Evolutionary conservation across 2,797 vertebrate species (phyloP), one percentile per base, ranked within the genome.

Genomic region (Clarias pachynema): DNA sequence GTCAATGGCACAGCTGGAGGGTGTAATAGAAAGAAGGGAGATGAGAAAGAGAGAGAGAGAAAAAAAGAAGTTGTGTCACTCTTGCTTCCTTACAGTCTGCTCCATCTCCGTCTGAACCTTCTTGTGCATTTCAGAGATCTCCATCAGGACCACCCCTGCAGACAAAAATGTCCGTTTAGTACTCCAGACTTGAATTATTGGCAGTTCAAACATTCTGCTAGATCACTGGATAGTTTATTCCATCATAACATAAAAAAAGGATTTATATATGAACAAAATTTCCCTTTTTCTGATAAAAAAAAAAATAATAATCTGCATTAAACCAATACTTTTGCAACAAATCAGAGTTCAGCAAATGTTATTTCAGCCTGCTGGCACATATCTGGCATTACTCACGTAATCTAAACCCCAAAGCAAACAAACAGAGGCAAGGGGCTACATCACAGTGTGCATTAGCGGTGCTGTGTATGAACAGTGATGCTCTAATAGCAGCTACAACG

Each of bases 101-200:
- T 99, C 97, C 84, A 99, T 89, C 81, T 96, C 97, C 87, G 93
- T 93, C 26, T 97, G 96, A 81, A 99, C 94, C 90, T 96, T 97
- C 93, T 94, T 97, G 89, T 99, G 97, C 8, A 95, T 93, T 82
- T 94, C 97, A 18, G 97, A 96, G 83, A 99, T 99, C 90, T 99
- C 98, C 93, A 97, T 94, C 59, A 99, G 95, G 88, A 99, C 97
- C 68, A 95, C 94, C 73, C 98, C 98, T 99, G 91, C 80, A 88
- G 92, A 94, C 14, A 80, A 49, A 87, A 78, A 78, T n/a, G 31
- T 60, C 14, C 81, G 75, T 68, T 89, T 60, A 89, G 34, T 82
- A 74, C 40, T 24, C 53, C 31, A 59, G 37, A 29, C 49, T 57
- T 24, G 75, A 29, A 29, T 40, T 29, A 65, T 18, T 37, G 34